phyloP scores from a whole-genome alignment of 1,140 invertebrate genomes.

The Drosophila mayri region DNA sequence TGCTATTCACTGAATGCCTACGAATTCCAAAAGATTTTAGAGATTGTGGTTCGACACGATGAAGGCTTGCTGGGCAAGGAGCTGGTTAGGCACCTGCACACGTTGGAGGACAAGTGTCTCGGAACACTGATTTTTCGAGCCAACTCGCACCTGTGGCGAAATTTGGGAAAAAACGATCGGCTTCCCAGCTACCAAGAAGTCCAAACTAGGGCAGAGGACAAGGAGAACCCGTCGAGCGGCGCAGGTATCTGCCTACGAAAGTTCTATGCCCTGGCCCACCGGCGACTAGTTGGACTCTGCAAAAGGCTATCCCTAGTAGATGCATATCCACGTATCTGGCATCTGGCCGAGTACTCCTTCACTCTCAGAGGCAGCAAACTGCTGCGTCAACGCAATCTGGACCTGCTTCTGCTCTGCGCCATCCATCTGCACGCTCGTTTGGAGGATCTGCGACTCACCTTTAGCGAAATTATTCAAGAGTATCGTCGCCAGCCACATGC shows the following conservation, averaged over 20 bases:
- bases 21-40: slow-evolving; percentile 98
- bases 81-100: slow-evolving; percentile 97
- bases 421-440: slow-evolving; percentile 97
- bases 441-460: slow-evolving; percentile 86
- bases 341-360: slow-evolving; percentile 96
- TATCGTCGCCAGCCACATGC: slow-evolving; percentile 96
- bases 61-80: slow-evolving; percentile 95
- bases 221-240: slow-evolving; percentile 58
- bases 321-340: slow-evolving; percentile 95
- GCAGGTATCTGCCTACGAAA: slow-evolving; percentile 83
- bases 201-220: slow-evolving; percentile 48
- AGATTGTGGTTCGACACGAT: slow-evolving; percentile 94
- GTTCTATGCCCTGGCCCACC: slow-evolving; percentile 96
- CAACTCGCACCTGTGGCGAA: slow-evolving; percentile 94
- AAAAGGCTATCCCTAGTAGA: slow-evolving; percentile 90
- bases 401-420: slow-evolving; percentile 98
- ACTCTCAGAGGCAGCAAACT: slow-evolving; percentile 87
- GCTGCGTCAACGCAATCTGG: slow-evolving; percentile 95
- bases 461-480: slow-evolving; percentile 96
- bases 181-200: slow-evolving; percentile 89
- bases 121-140: slow-evolving; percentile 95
- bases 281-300: slow-evolving; percentile 95
- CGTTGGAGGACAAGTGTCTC: slow-evolving; percentile 97
- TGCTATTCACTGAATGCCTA: slow-evolving; percentile 92
- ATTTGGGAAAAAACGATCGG: slow-evolving; percentile 85